phyloP scores from a whole-genome alignment of 1,140 invertebrate species.

The Frieseomelitta varia region DNA sequence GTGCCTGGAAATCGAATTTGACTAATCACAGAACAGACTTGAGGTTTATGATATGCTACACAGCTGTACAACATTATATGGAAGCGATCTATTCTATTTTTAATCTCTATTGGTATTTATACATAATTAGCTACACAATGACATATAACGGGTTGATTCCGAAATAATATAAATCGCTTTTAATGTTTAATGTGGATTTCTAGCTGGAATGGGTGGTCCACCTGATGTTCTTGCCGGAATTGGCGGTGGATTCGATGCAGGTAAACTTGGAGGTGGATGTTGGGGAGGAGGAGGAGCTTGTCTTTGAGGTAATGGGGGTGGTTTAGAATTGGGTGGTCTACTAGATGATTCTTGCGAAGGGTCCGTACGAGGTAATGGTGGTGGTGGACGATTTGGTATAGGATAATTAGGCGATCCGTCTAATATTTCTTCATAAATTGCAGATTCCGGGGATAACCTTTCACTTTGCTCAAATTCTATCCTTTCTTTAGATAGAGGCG shows the following conservation, averaged over 20 bases:
- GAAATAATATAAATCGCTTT: slow-evolving; percentile 7
- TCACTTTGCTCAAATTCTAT: slow-evolving; percentile 54
- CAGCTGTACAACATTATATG: slow-evolving; percentile 32
- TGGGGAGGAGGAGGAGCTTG: slow-evolving; percentile 84
- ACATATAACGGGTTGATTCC: slow-evolving; percentile 20
- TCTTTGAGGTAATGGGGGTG: slow-evolving; percentile 86
- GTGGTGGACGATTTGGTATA: slow-evolving; percentile 76
- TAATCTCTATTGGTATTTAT: slow-evolving; percentile 48
- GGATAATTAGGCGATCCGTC: slow-evolving; percentile 79
- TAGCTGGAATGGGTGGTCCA: slow-evolving; percentile 88
- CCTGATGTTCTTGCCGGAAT: slow-evolving; percentile 85
- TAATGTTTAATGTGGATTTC: slow-evolving; percentile 79
- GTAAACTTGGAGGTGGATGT: slow-evolving; percentile 82
- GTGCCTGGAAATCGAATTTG: slow-evolving; percentile 14
- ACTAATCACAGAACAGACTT: slow-evolving; percentile 52
- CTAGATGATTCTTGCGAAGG: slow-evolving; percentile 74
- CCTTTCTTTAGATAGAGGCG: not conserved
- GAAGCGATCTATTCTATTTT: slow-evolving; percentile 46
- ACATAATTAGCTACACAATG: slow-evolving; percentile 57
- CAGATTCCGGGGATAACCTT: slow-evolving; percentile 76
- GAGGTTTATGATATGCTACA: slow-evolving; percentile 35
- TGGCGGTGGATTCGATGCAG: slow-evolving; percentile 83
- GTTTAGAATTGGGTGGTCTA: slow-evolving; percentile 79
- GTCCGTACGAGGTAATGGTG: slow-evolving; percentile 75
- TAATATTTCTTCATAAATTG: slow-evolving; percentile 84